Evolutionary conservation across 1,140 invertebrate species (phyloP).

Genomic region (Solenopsis invicta): DNA sequence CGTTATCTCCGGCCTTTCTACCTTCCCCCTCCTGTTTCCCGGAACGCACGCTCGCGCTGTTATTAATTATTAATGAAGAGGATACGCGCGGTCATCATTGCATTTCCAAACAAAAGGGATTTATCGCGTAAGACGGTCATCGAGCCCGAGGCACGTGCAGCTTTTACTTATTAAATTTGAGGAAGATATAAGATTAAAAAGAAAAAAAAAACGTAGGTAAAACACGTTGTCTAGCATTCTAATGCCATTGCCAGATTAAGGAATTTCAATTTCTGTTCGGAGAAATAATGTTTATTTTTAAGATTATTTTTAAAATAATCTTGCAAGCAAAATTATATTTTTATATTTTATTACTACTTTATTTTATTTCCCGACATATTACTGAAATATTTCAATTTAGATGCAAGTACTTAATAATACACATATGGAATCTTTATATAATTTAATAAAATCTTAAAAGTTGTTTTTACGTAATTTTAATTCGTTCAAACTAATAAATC

Average conservation of each 20-base stretch:
- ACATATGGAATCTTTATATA: not conserved
- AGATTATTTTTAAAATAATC: not conserved
- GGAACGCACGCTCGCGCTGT: conserved; percentile 15
- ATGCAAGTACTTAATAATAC: not conserved
- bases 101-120: conserved; percentile 55
- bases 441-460: not conserved
- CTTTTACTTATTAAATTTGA: conserved; percentile 20
- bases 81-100: conserved; percentile 52
- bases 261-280: not conserved
- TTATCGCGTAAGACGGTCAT: conserved; percentile 16
- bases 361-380: not conserved
- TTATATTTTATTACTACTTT: not conserved
- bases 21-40: not conserved
- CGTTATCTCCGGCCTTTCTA: not conserved
- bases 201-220: not conserved
- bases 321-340: no score
- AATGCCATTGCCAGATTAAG: not conserved
- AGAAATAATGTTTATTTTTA: not conserved
- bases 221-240: not conserved
- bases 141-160: not conserved
- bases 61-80: conserved; percentile 61
- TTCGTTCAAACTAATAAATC: not conserved
- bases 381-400: not conserved
- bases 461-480: not conserved
- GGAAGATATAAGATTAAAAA: not conserved